Conservation (phyloP, 2,888 invertebrate genomes). For the Drosophila mulleri region DNA sequence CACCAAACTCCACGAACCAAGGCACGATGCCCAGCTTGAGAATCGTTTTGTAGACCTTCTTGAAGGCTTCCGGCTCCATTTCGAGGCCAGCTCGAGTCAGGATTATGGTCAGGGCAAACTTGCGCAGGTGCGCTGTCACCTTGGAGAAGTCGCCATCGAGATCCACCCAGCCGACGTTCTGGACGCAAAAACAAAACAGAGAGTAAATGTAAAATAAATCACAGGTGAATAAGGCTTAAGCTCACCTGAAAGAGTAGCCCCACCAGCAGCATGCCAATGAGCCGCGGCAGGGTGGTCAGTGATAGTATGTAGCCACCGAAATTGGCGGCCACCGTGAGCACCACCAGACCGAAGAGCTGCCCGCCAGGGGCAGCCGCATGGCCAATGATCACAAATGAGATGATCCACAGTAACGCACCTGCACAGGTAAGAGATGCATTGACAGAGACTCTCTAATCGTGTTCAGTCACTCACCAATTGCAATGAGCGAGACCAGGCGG, state of each 20-base stretch:
- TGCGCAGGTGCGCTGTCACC: constrained; percentile 91
- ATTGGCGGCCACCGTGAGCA: constrained; percentile 91
- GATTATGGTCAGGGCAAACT: constrained; percentile 96
- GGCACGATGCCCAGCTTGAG: constrained; percentile 94
- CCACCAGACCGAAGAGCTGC: constrained; percentile 91
- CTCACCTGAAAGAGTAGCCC: constrained; percentile 89
- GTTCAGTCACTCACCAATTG: constrained; percentile 87
- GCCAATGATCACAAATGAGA: constrained; percentile 91
- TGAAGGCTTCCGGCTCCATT: constrained; percentile 94
- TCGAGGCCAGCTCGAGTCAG: constrained; percentile 97
- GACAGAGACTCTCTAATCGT: too few species aligned
- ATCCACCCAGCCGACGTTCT: constrained; percentile 90
- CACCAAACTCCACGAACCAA: constrained; percentile 92
- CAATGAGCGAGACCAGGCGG: constrained; percentile 89
- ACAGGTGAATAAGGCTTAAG: fast-evolving
- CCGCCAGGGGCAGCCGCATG: constrained; percentile 94
- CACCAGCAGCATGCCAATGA: constrained; percentile 94
- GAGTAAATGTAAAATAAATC: not conserved
- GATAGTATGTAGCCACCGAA: constrained; percentile 93
- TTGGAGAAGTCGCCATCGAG: constrained; percentile 89
- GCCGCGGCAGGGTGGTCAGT: constrained; percentile 91
- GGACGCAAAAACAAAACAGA: constrained; percentile 56
- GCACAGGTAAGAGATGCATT: not conserved
- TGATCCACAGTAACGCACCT: constrained; percentile 91
- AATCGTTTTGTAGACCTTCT: constrained; percentile 92